A percentile compares a stretch with the other conserved stretches of the same genome.
phyloP scores from a whole-genome alignment of 2,797 vertebrate species.

The Rhinoraja longicauda region DNA sequence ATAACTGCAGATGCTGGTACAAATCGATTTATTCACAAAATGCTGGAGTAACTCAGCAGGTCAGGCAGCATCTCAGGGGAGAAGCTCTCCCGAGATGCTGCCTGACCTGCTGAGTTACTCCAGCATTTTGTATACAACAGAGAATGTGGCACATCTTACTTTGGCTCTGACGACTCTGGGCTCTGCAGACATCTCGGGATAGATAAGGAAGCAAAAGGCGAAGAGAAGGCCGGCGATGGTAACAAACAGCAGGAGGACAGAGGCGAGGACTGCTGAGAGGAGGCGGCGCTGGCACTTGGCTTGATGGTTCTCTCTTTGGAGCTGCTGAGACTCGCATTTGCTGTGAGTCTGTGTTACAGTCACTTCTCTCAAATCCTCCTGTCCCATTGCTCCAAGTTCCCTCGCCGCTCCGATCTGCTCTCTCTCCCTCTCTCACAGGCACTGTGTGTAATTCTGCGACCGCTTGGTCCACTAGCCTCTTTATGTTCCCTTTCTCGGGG shows the following conservation, averaged over 20 bases:
- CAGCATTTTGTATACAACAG: too few relatives aligned
- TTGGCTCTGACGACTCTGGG: neutral
- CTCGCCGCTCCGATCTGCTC: neutral
- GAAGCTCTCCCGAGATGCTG: too few relatives aligned
- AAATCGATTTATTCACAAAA: too few relatives aligned
- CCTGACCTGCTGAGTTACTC: too few relatives aligned
- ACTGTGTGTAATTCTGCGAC: neutral
- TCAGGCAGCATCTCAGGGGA: too few relatives aligned
- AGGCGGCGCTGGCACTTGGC: neutral
- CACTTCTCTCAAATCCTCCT: constrained; percentile 12
- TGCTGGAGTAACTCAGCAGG: too few relatives aligned
- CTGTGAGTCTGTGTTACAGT: neutral
- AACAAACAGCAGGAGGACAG: neutral
- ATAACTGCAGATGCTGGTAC: too few relatives aligned
- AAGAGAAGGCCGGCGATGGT: neutral
- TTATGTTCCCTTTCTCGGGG: neutral
- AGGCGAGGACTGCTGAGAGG: neutral
- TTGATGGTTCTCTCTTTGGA: neutral
- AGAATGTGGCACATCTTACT: neutral
- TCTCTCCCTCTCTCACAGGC: neutral
- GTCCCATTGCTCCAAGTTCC: neutral
- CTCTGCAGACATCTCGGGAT: neutral
- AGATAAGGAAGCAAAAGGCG: neutral
- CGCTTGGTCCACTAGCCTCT: too few relatives aligned
- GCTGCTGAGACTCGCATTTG: neutral